A percentile compares a stretch with the other conserved stretches of the same genome.
Evolutionary conservation across 2,888 invertebrate species (phyloP).

Genomic region (Stomorhina lunata): DNA sequence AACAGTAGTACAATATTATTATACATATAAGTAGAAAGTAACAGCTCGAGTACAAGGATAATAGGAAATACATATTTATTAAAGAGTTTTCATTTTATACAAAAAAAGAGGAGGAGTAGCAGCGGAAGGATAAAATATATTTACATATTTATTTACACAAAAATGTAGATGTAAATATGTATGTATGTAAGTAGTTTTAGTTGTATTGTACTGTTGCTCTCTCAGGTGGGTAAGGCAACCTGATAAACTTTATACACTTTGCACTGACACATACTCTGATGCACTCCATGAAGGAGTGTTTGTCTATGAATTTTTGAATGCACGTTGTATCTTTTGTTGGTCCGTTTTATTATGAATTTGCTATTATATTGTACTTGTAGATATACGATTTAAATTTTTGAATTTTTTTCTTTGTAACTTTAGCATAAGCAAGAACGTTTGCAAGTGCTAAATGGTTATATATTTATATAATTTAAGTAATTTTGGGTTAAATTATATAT

Average conservation of each 20-base stretch:
- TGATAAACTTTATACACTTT: slow-evolving; percentile 34
- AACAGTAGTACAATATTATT: not conserved
- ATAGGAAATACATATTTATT: not conserved
- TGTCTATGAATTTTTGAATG: not conserved
- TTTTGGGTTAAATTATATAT: slow-evolving; percentile 46
- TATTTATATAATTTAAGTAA: slow-evolving; percentile 51
- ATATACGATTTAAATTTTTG: not conserved
- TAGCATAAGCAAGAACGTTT: not conserved
- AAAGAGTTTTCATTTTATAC: not conserved
- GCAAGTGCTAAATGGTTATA: slow-evolving; percentile 39
- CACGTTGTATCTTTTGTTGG: slow-evolving; percentile 1
- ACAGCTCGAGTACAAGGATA: not conserved
- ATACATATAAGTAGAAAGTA: not conserved
- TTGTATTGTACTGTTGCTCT: slow-evolving; percentile 47
- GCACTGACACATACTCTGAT: not conserved
- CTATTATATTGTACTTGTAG: slow-evolving; percentile 2
- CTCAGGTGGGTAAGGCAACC: slow-evolving; percentile 50
- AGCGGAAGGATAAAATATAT: slow-evolving; percentile 9
- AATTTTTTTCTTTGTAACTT: not conserved
- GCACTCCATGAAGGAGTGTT: not conserved
- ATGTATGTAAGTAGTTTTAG: not conserved
- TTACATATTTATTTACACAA: not conserved
- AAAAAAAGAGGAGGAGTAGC: not conserved
- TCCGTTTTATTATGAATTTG: not conserved
- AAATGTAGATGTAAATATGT: not conserved